Base-by-base conservation (phyloP, 2,888 invertebrate genomes). In the Pyralis farinalis region DNA sequence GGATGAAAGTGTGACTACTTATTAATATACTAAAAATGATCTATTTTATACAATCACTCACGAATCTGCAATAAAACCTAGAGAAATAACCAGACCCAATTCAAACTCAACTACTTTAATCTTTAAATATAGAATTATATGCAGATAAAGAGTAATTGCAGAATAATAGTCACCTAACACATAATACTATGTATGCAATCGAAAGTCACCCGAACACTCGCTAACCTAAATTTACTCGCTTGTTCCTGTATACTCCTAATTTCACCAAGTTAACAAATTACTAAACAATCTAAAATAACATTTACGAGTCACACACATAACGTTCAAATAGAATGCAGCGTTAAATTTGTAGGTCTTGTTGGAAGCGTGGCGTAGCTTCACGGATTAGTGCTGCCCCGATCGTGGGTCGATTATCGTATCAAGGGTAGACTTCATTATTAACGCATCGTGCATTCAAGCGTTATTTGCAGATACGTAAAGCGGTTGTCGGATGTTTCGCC, bases 361-460 rank as follows among this genome's bases (percentile, higher is more conserved):
- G 57, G 54, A 62, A 57, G 66, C 65, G 61, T 70, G 63, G 58
- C 47, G 53, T 63, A 57, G 62, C 51, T 57, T 62, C 62, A 54
- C 49, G 55, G 67, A 71, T 72, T 76, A 78, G 78, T 73, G 79
- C 52, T 66, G 79, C 51, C 48, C 58, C 54, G 46, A 58, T 69
- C 70, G 68, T 71, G 65, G 56, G 53, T 61, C 62, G 67, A 64
- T 68, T 64, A 72, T 71, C 55, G 58, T 72, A 68, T 73, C 64
- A 63, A 64, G 56, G 16, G 2, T 16, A 47, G 43, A 25, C 28
- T 63, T 68, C 60, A 71, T 80, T 37, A 37, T 70, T 74, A 71
- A 66, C 67, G 70, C 56, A 51, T 54, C 56, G 59, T 59, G 56
- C 67, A 44, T 35, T 62, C 58, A 57, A 62, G 69, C 56, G 64